These are phyloP conservation scores for Synanceia verrucosa DNA, from an alignment of 2,797 vertebrate species.

Conservation along the genomic window DNA sequence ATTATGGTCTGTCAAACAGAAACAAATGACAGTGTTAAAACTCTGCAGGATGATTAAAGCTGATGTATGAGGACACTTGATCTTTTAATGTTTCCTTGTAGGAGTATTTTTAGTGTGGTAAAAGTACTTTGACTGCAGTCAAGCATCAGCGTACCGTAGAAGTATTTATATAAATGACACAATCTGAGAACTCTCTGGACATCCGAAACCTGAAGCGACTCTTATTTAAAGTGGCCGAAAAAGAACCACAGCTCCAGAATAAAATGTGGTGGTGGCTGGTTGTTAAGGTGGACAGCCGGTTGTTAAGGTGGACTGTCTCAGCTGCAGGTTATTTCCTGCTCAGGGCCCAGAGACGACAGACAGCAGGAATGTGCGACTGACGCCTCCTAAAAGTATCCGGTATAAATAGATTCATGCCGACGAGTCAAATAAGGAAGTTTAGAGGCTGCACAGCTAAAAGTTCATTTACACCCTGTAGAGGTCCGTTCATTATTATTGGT, in stretches of 20 bases:
- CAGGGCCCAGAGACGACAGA: slow-evolving; percentile 29
- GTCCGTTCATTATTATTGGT: too few relatives aligned
- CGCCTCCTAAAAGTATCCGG: slow-evolving; percentile 51
- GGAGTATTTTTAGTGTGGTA: too few relatives aligned
- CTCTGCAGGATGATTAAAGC: too few relatives aligned
- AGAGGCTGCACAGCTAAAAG: slow-evolving; percentile 59
- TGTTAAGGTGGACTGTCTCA: slow-evolving; percentile 5
- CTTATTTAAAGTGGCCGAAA: slow-evolving; percentile 13
- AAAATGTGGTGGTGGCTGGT: neutral
- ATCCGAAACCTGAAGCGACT: neutral
- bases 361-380: slow-evolving; percentile 49
- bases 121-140: neutral
- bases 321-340: slow-evolving; percentile 46
- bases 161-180: neutral
- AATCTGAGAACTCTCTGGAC: neutral
- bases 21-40: too few relatives aligned
- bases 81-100: too few relatives aligned
- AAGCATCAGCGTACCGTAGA: neutral
- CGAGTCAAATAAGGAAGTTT: slow-evolving; percentile 76
- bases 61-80: too few relatives aligned
- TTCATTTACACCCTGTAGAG: neutral
- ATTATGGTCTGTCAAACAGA: too few relatives aligned
- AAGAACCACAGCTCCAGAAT: neutral
- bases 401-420: slow-evolving; percentile 77
- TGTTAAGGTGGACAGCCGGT: neutral